Conservation (phyloP, 2,797 vertebrate genomes). For the Enteromius thamalakanensis region DNA sequence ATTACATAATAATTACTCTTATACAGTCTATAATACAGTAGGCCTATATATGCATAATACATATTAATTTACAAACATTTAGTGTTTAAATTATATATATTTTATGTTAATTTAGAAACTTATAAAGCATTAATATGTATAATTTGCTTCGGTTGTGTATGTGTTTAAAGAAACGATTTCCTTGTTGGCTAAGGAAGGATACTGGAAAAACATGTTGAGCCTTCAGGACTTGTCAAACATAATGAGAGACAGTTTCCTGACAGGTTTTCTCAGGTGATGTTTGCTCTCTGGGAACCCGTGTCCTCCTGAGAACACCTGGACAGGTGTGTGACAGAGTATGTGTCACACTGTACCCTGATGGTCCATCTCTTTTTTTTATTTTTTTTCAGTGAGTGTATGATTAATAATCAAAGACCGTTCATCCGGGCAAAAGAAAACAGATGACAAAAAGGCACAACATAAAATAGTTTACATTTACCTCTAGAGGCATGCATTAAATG, state of each 20-base stretch:
- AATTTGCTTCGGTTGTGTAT: background rate
- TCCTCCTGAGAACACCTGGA: slow-evolving; percentile 61
- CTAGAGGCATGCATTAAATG: background rate
- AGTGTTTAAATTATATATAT: too few species aligned
- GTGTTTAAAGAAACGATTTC: background rate
- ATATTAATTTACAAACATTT: too few species aligned
- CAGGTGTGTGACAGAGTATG: slow-evolving; percentile 53
- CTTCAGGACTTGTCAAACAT: slow-evolving; percentile 61
- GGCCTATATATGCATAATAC: too few species aligned
- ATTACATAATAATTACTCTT: too few species aligned
- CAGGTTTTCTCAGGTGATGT: slow-evolving; percentile 70
- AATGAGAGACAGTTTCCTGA: slow-evolving; percentile 64
- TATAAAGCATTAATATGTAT: too few species aligned
- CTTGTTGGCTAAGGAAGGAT: background rate
- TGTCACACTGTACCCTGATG: slow-evolving; percentile 41
- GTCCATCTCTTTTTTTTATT: slow-evolving; percentile 6
- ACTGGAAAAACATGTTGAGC: slow-evolving; percentile 62
- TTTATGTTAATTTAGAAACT: too few species aligned
- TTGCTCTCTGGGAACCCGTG: slow-evolving; percentile 57
- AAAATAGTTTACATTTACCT: background rate
- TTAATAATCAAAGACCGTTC: slow-evolving; percentile 52
- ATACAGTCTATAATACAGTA: too few species aligned
- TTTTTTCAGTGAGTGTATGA: slow-evolving; percentile 42
- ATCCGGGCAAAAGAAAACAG: slow-evolving; percentile 33
- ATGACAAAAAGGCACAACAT: background rate